Evolutionary conservation across 2,797 vertebrate genomes (phyloP), one percentile per base, ranked within the genome.

Genomic region (Girardinus metallicus): DNA sequence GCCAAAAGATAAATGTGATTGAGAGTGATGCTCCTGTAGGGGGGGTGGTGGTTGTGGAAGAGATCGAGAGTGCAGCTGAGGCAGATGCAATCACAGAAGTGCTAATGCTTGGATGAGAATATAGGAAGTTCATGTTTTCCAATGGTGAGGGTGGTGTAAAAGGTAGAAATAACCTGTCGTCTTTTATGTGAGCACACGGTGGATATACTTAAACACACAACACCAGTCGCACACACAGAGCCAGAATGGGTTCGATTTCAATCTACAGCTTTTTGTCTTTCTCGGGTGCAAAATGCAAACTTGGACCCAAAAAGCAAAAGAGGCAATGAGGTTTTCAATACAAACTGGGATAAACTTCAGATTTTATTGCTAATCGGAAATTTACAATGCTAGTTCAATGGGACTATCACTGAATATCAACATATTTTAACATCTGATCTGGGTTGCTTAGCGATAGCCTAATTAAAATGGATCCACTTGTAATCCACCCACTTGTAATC

Each of bases 1-100:
- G 34, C 11, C 26, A 31, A 78, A 84, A 85, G 83, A 88, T 66
- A 73, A 83, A 82, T 78, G 85, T 64, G 85, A 91, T 83, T 86
- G 83, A 89, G 90, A 86, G 83, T 62, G 88, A 87, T 84, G 89
- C 75, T 29, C 72, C 80, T 49, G 80, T 80, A 89, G 83, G 75
- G 80, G n/a, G 74, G 31, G 2, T 2, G 49, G 5, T 1, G 31
- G 23, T 29, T 79, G 73, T 80, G 68, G 64, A 34, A 1, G 76
- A 49, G 62, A 66, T 49, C 68, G 55, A 51, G 62, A 73, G 74
- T 5, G 73, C 62, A 15, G 55, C 53, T 26, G 74, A 64, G 49
- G 84, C 47, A 62, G 66, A 84, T 75, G 82, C 81, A 85, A 84
- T 88, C 85, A 78, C 34, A 71, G 36, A 73, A 83, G 81, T 31